Evolutionary conservation across 2,888 invertebrate genomes (phyloP).

Genomic region (Lasioglossum morio): DNA sequence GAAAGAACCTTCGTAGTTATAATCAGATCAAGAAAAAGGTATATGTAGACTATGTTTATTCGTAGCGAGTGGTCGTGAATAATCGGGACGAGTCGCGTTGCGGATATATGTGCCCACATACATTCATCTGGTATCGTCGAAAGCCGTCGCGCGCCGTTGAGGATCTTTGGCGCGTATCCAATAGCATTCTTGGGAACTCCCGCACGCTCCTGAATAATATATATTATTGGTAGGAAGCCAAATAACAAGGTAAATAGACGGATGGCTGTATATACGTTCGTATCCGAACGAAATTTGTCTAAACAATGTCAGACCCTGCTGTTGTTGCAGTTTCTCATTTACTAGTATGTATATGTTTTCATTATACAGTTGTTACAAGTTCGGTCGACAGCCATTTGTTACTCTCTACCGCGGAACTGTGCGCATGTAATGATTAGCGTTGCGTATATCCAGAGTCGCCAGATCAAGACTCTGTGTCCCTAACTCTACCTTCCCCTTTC

Average conservation of each 20-base stretch:
- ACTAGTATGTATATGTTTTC: background rate
- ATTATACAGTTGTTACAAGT: background rate
- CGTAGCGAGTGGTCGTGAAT: conserved; percentile 65
- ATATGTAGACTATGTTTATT: conserved; percentile 35
- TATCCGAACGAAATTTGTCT: background rate
- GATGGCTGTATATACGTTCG: conserved; percentile 3
- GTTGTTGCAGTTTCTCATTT: background rate
- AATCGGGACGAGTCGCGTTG: conserved; percentile 54
- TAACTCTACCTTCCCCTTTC: too few relatives aligned
- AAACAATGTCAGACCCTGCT: background rate
- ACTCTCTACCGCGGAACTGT: background rate
- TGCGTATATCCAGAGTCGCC: background rate
- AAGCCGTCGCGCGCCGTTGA: conserved; percentile 30
- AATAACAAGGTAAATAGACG: conserved; percentile 31
- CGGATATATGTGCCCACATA: conserved; percentile 34
- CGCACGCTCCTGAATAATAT: conserved; percentile 61
- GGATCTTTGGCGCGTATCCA: conserved; percentile 67
- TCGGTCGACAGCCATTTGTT: background rate
- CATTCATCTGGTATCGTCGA: conserved; percentile 49
- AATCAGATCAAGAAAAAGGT: background rate
- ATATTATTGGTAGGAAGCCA: conserved; percentile 45
- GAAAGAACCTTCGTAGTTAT: too few relatives aligned
- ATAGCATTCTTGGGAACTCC: conserved; percentile 57
- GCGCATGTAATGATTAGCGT: background rate
- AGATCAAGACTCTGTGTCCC: too few relatives aligned